A percentile compares a stretch with the other conserved stretches of the same genome.
These are phyloP conservation scores for Eremophila alpestris DNA, from an alignment of 2,797 vertebrate species.

Conservation along the genomic window DNA sequence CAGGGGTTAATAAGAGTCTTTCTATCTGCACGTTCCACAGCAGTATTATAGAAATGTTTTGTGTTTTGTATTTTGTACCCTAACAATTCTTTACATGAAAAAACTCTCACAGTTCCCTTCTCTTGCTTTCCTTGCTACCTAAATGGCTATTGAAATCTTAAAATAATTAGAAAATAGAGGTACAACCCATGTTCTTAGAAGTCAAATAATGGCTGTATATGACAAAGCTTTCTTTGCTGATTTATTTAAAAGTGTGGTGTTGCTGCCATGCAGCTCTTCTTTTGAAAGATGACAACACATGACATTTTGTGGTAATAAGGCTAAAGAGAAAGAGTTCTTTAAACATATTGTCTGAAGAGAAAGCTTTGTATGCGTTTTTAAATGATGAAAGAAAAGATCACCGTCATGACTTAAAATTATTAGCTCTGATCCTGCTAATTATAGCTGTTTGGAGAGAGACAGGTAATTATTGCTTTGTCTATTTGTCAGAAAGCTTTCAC, in stretches of 20 bases:
- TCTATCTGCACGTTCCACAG: constrained; percentile 11
- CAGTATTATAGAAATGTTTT: constrained; percentile 10
- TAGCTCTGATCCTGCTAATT: constrained; percentile 22
- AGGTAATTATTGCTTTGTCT: constrained; percentile 43
- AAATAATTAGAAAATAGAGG: constrained; percentile 56
- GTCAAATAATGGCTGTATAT: constrained; percentile 29
- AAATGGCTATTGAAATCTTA: constrained; percentile 18
- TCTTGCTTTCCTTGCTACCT: not conserved
- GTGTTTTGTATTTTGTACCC: constrained; percentile 21
- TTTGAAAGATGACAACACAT: not conserved
- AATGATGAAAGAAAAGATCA: not conserved
- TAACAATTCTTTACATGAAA: constrained; percentile 17
- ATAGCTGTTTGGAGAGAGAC: not conserved
- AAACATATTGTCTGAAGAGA: not conserved
- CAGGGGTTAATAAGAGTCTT: constrained; percentile 30
- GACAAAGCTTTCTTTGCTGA: constrained; percentile 58
- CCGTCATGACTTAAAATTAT: constrained; percentile 5
- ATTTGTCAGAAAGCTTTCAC: constrained; percentile 30
- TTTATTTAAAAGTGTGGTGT: constrained; percentile 57
- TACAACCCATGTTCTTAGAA: constrained; percentile 14
- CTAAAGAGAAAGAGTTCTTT: not conserved
- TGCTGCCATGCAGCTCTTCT: not conserved
- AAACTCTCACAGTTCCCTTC: not conserved
- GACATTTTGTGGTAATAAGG: not conserved
- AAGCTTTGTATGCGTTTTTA: not conserved